A percentile compares a stretch with the other conserved stretches of the same genome.
These are phyloP conservation scores for Arenaria interpres DNA, from an alignment of 2,113 vertebrate species.

Conservation along the genomic window DNA sequence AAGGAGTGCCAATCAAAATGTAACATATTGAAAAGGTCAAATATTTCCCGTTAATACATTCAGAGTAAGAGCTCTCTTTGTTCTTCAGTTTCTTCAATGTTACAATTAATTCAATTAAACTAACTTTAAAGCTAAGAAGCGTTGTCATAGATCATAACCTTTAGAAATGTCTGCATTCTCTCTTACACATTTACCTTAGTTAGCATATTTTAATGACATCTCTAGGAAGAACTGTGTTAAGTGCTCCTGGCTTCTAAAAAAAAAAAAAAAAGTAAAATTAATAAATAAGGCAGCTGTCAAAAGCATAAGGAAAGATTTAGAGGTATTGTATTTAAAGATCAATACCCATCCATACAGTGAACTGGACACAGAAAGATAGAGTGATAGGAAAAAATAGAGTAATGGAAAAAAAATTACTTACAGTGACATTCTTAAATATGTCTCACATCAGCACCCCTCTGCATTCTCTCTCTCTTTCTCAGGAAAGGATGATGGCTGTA, in stretches of 20 bases:
- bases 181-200: slow-evolving; percentile 56
- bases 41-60: slow-evolving; percentile 50
- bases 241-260: not conserved
- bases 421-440: not conserved
- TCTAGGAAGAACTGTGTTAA: slow-evolving; percentile 40
- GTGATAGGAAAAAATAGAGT: not conserved
- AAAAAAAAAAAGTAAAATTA: not conserved
- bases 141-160: slow-evolving; percentile 70
- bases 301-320: not conserved
- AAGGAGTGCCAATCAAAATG: slow-evolving; percentile 63
- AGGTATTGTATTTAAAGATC: slow-evolving; percentile 43
- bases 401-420: not conserved
- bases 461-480: not conserved
- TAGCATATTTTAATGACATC: slow-evolving; percentile 74
- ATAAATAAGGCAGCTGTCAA: slow-evolving; percentile 35
- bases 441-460: not conserved
- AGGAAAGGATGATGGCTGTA: not conserved
- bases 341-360: not conserved
- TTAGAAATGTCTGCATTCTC: slow-evolving; percentile 52
- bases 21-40: slow-evolving; percentile 72
- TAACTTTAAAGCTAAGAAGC: slow-evolving; percentile 45
- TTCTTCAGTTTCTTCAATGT: slow-evolving; percentile 53
- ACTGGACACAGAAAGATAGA: slow-evolving; percentile 10
- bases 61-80: slow-evolving; percentile 48
- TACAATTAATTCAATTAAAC: slow-evolving; percentile 75